Conservation (phyloP, 2,113 vertebrate species). For the Ornithorhynchus anatinus region DNA sequence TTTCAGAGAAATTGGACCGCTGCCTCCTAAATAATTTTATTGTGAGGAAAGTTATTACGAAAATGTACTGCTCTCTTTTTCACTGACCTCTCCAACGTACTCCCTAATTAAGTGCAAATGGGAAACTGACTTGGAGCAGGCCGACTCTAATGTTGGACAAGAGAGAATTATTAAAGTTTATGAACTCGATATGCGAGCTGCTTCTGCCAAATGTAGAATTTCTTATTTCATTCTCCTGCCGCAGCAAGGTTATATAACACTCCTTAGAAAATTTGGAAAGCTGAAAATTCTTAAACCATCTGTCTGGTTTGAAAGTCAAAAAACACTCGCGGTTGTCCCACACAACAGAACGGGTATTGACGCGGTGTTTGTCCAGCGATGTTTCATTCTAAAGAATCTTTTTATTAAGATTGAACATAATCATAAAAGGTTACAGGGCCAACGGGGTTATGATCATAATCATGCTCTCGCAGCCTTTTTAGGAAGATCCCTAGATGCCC, state of each 20-base stretch:
- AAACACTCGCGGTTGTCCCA: constrained; percentile 29
- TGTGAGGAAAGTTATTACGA: constrained; percentile 75
- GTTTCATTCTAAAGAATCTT: constrained; percentile 31
- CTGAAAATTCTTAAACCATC: constrained; percentile 69
- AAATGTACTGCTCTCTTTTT: constrained; percentile 67
- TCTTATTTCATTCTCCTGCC: constrained; percentile 65
- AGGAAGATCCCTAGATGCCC: neutral
- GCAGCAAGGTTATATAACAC: constrained; percentile 62
- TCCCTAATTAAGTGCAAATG: constrained; percentile 82
- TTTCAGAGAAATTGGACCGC: constrained; percentile 71
- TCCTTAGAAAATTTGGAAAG: constrained; percentile 55
- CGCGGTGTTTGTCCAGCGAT: constrained; percentile 66
- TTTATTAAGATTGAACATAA: constrained; percentile 41
- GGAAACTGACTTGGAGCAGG: constrained; percentile 75
- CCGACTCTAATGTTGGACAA: constrained; percentile 73
- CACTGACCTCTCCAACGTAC: constrained; percentile 76
- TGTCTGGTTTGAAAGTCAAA: constrained; percentile 60
- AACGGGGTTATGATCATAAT: neutral
- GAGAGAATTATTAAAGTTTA: constrained; percentile 75
- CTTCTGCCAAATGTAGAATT: constrained; percentile 68
- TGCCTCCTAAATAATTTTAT: constrained; percentile 77
- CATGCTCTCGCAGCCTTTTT: constrained; percentile 21
- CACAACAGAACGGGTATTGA: constrained; percentile 45
- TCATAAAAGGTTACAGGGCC: constrained; percentile 38
- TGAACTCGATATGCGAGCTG: constrained; percentile 68